A percentile compares a stretch with the other conserved stretches of the same genome.
These are phyloP conservation scores for Hyaena hyaena DNA, from an alignment of 2,113 vertebrate species.

Conservation along the genomic window DNA sequence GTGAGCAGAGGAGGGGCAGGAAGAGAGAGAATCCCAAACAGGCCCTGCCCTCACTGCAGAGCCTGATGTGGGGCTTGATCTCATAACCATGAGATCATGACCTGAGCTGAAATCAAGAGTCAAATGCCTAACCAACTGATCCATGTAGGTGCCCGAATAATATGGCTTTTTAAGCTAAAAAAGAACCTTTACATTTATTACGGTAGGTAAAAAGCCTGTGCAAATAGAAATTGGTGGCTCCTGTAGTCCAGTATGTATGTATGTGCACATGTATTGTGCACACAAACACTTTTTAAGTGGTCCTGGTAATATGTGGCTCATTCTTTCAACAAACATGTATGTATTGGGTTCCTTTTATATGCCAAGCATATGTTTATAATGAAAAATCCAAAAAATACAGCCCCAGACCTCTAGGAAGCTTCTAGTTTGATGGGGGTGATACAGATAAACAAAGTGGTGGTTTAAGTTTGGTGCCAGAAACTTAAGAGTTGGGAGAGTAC, in stretches of 20 bases:
- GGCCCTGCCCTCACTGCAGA: too few species aligned
- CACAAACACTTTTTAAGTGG: not conserved
- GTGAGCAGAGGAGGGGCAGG: too few species aligned
- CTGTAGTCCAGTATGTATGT: not conserved
- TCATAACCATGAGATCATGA: too few species aligned
- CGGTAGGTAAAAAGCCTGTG: not conserved
- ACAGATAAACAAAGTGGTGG: slow-evolving; percentile 4
- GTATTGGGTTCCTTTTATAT: not conserved
- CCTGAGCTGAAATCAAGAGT: too few species aligned
- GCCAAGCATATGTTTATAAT: not conserved
- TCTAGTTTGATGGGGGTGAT: not conserved
- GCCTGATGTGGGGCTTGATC: too few species aligned
- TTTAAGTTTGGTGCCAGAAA: slow-evolving; percentile 50
- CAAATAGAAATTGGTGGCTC: not conserved
- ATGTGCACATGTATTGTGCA: not conserved
- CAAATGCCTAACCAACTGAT: too few species aligned
- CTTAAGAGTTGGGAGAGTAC: not conserved
- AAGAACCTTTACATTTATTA: slow-evolving; percentile 7
- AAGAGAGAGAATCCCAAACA: too few species aligned
- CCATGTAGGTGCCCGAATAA: not conserved
- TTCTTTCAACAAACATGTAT: not conserved
- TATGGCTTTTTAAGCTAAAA: not conserved
- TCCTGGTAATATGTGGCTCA: not conserved
- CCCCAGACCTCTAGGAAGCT: not conserved
- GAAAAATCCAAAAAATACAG: slow-evolving; percentile 27